Base-by-base conservation (phyloP, 2,888 invertebrate genomes). In the Augochlorella aurata region DNA sequence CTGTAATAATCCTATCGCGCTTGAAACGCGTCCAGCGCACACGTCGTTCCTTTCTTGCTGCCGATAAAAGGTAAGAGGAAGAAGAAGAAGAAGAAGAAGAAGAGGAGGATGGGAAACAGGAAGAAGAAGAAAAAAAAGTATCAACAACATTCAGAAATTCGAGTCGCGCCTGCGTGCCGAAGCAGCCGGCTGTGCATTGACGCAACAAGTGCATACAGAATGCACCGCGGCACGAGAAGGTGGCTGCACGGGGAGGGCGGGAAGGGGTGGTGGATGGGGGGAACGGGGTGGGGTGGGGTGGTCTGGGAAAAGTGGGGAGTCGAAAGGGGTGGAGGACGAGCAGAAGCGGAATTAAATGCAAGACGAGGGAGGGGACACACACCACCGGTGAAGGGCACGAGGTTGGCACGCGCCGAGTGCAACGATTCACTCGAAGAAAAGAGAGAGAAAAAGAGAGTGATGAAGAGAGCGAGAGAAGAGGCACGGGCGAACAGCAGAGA, bases 341-440 rank as follows among this genome's bases (percentile, higher is more conserved):
- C 85, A 85, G 81, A 83, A 71, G 83, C 81, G 82, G 85, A 87
- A 86, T 88, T 88, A 86, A 88, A 89, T 87, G 88, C 88, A 88
- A 82, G 87, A 85, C 83, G 89, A 88, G 85, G 87, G 90, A 88
- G 86, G 88, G 89, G 90, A 83, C 74, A 77, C 85, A 89, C 85
- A 89, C 69, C 74, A 87, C 77, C 83, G 84, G 88, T 88, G 89
- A 81, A 88, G 89, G 87, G 90, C 91, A 93, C 93, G 92, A 92
- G 93, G 90, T 92, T 89, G 93, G 93, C 93, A 93, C 93, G 93
- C 92, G 93, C 93, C 93, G 90, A 91, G 90, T 92, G 92, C 92
- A 93, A 91, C 92, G 91, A 91, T 91, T 92, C 90, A 85, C 84
- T 85, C 54, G 58, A 68, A 75, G 75, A 78, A 84, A 79, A 82